Evolutionary conservation across 2,797 vertebrate species (phyloP), one percentile per base, ranked within the genome.

Genomic region (Chloroceryle amazona): DNA sequence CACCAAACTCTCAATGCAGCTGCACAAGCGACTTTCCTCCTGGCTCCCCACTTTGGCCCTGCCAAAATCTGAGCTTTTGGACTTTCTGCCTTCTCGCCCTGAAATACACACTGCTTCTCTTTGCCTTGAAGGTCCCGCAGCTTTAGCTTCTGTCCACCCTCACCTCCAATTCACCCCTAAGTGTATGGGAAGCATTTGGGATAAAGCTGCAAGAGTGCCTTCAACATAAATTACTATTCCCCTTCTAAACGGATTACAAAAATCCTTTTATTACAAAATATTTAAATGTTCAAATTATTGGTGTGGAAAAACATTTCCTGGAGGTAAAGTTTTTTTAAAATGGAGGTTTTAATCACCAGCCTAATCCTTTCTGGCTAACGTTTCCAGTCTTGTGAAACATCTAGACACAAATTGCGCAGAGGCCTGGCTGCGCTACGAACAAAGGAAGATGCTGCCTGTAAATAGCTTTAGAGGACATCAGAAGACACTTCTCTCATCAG

Each of bases 391-490:
- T 57, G 93, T 89, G 96, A 89, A 96, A 95, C 93, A 71, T 18
- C 75, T 49, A 84, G 90, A 86, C 63, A 62, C 57, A 70, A 81
- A 94, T 11, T 84, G 91, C 13, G 4, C 81, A 63, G 76, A 72
- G 94, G 90, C 86, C 91, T 89, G 88, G 73, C 86, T 90, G 76
- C 9, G 86, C 73, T 35, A 41, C 0, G 5, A 93, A 91, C 95
- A 95, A 96, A 94, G 83, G 84, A 67, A 93, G 57, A 87, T 26
- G 78, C 86, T 91, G 96, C 88, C 95, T 93, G 73, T 86, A 97
- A 97, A 96, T 95, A 96, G 95, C 94, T 95, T 95, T 54, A 79
- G 93, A 96, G 96, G 96, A 84, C 95, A 96, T 91, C 82, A 94
- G 96, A 97, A 96, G 90, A 82, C 81, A 83, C 81, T 91, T 97